These are phyloP conservation scores for Monochamus saltuarius DNA, from an alignment of 1,140 invertebrate genomes.

Conservation along the genomic window DNA sequence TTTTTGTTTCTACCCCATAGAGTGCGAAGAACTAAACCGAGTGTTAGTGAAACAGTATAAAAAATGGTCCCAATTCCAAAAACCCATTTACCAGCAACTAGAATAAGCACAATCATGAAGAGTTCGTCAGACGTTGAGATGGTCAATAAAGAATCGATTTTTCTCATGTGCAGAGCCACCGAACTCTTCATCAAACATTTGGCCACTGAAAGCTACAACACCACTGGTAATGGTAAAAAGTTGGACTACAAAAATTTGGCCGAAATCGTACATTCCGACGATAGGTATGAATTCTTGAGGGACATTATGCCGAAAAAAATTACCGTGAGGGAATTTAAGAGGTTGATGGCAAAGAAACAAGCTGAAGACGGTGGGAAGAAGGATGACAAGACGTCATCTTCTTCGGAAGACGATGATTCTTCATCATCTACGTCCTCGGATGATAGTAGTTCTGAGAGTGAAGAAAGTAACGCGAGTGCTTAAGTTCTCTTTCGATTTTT, in stretches of 20 bases:
- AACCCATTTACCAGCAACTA: conserved; percentile 61
- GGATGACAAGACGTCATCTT: neutral
- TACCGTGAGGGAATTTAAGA: conserved; percentile 65
- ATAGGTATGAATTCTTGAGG: conserved; percentile 65
- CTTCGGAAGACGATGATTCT: conserved; percentile 19
- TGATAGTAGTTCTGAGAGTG: conserved; percentile 25
- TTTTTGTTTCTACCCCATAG: conserved; percentile 1
- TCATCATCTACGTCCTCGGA: conserved; percentile 19
- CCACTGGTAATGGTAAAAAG: conserved; percentile 47
- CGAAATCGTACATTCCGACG: conserved; percentile 66
- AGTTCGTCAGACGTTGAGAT: conserved; percentile 79
- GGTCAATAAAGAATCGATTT: conserved; percentile 73
- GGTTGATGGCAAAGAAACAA: conserved; percentile 63
- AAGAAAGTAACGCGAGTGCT: conserved; percentile 18
- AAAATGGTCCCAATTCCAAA: conserved; percentile 2
- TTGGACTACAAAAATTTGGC: conserved; percentile 71
- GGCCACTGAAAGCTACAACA: conserved; percentile 60
- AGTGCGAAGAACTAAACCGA: neutral
- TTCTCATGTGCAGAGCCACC: conserved; percentile 71
- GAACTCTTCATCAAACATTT: conserved; percentile 69
- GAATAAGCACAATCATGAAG: conserved; percentile 84
- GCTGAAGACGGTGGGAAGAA: conserved; percentile 18
- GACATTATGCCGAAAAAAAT: conserved; percentile 74
- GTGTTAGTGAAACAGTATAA: too few relatives aligned
- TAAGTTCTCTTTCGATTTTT: neutral